These are phyloP conservation scores for Myocastor coypus DNA, from an alignment of 2,113 vertebrate genomes.

Conservation along the genomic window DNA sequence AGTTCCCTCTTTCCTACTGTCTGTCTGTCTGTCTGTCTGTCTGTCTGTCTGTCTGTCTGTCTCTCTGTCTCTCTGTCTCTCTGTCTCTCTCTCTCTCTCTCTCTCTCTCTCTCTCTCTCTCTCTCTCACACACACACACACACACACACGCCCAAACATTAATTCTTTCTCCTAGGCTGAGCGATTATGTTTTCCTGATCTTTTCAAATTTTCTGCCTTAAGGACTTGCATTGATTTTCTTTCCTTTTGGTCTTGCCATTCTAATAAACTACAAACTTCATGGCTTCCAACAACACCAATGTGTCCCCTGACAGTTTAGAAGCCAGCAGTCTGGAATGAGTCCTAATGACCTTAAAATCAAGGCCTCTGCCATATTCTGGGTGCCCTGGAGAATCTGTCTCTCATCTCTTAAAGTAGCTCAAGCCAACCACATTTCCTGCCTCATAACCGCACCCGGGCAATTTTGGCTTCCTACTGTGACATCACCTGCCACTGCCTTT, in stretches of 20 bases:
- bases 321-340: background rate
- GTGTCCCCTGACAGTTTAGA: background rate
- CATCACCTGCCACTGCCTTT: background rate
- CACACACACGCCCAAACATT: background rate
- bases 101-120: background rate
- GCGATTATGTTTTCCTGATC: background rate
- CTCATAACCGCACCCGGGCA: accelerated
- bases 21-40: too few relatives aligned
- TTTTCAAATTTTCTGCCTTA: background rate
- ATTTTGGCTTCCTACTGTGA: background rate
- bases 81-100: too few relatives aligned
- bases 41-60: too few relatives aligned
- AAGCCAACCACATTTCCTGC: background rate
- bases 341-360: background rate
- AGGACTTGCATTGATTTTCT: background rate
- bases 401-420: background rate
- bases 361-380: background rate
- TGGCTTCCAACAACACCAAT: background rate
- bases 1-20: background rate
- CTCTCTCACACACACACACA: background rate
- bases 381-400: background rate
- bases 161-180: background rate
- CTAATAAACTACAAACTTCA: background rate
- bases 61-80: background rate
- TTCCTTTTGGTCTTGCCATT: background rate